These are phyloP conservation scores for Drosophila parabipectinata DNA, from an alignment of 1,140 invertebrate species.

Conservation along the genomic window DNA sequence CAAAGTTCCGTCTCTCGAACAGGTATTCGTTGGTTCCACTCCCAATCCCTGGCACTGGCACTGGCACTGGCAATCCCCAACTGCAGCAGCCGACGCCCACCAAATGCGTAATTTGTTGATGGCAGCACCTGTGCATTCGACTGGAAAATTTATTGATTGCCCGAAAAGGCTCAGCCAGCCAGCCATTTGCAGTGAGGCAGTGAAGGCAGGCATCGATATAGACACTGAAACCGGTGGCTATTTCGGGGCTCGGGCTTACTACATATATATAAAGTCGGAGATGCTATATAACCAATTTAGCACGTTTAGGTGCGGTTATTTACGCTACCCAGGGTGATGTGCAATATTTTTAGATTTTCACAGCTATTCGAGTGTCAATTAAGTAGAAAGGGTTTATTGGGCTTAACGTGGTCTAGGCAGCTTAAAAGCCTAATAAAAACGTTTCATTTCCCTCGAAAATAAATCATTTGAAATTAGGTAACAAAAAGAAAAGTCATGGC, in stretches of 20 bases:
- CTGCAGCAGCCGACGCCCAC: slow-evolving; percentile 7
- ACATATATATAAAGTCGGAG: background rate
- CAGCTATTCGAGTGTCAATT: background rate
- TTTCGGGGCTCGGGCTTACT: background rate
- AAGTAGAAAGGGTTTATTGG: background rate
- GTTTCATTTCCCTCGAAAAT: background rate
- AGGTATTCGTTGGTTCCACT: slow-evolving; percentile 1
- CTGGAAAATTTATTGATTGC: slow-evolving; percentile 82
- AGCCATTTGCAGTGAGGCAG: no score
- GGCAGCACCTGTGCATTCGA: slow-evolving; percentile 68
- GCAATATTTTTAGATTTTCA: slow-evolving; percentile 5
- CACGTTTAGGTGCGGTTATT: slow-evolving; percentile 15
- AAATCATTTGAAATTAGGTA: background rate
- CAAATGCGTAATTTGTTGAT: slow-evolving; percentile 27
- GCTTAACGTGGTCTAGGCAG: background rate
- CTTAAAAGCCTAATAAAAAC: background rate
- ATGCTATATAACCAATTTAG: slow-evolving; percentile 15
- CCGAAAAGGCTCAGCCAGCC: slow-evolving; percentile 52
- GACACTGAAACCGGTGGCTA: slow-evolving; percentile 9
- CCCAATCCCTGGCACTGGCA: background rate
- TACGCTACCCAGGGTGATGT: background rate
- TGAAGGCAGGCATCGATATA: background rate
- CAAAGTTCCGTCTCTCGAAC: background rate
- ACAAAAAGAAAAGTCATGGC: background rate
- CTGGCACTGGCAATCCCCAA: background rate